Evolutionary conservation across 2,797 vertebrate genomes (phyloP).

Genomic region (Erpetoichthys calabaricus): DNA sequence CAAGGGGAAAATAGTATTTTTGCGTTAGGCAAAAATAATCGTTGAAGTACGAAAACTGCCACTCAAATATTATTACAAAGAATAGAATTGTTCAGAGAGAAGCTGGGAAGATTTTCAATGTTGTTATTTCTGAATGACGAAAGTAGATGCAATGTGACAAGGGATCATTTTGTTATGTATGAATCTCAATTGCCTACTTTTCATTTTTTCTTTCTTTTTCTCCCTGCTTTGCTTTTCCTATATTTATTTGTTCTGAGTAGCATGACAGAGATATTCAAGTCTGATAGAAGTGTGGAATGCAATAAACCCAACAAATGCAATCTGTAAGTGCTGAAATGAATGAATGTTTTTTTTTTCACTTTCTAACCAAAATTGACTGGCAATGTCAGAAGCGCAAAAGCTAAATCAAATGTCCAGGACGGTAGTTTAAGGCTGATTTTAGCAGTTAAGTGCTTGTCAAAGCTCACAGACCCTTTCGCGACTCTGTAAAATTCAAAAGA

Average conservation of each 20-base stretch:
- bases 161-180: constrained; percentile 20
- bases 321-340: constrained; percentile 27
- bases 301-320: constrained; percentile 25
- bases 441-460: constrained; percentile 70
- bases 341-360: constrained; percentile 21
- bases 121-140: constrained; percentile 25
- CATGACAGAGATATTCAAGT: constrained; percentile 23
- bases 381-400: constrained; percentile 29
- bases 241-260: constrained; percentile 24
- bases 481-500: constrained; percentile 68
- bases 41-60: not conserved
- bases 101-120: constrained; percentile 1
- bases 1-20: no score
- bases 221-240: constrained; percentile 15
- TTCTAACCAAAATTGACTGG: constrained; percentile 34
- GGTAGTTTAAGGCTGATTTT: constrained; percentile 50
- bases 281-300: constrained; percentile 17
- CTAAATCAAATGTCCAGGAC: constrained; percentile 54
- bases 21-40: no score
- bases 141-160: constrained; percentile 27
- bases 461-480: constrained; percentile 44
- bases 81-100: constrained; percentile 2
- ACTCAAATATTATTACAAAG: constrained; percentile 10
- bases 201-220: constrained; percentile 12
- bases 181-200: constrained; percentile 6